Base-by-base conservation (phyloP, 2,888 invertebrate genomes). In the Tineola bisselliella region DNA sequence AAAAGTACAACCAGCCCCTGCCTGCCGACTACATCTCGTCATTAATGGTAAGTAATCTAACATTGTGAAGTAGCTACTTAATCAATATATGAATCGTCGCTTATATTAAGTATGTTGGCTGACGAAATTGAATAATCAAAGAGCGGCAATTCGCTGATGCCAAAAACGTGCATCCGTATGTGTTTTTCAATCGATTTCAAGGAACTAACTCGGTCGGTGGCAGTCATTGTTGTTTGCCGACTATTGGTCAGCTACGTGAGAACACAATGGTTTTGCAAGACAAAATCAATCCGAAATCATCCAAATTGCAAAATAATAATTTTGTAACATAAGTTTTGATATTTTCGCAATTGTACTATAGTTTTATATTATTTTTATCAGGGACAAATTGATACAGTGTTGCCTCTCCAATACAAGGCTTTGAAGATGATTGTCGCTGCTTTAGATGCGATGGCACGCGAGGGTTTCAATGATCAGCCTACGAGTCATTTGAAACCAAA, bases 381-480 rank as follows among this genome's bases (percentile, higher is more conserved):
- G 86, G 67, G 65, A 64, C 71, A 77, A 12, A 76, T 83, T 43
- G 74, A 84, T 61, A 68, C 72, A 12, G 66, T 75, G n/a, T 76
- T 93, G 67, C 84, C 90, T 60, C 80, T 89, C 62, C 87, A 91
- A 71, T 93, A 91, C 79, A 88, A 90, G 69, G 89, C 89, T 65
- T 80, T 94, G 73, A 93, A 94, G 77, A 90, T 89, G 81, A 88
- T 91, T 63, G 92, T 92, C 0, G 92, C 93, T 6, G 92, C 91
- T 30, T 72, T 93, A 62, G 90, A 93, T 69, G 90, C 91, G 68
- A 88, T 93, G 59, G 84, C 88, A 43, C 79, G 84, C 65, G 83
- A 89, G 18, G 86, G 89, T 56, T 69, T 87, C 60, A 77, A 77
- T 17, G 70, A 82, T 69, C 12, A 74, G 84, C 44, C 17, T 66